Evolutionary conservation across 1,140 invertebrate genomes (phyloP).

Genomic region (Sipha flava): DNA sequence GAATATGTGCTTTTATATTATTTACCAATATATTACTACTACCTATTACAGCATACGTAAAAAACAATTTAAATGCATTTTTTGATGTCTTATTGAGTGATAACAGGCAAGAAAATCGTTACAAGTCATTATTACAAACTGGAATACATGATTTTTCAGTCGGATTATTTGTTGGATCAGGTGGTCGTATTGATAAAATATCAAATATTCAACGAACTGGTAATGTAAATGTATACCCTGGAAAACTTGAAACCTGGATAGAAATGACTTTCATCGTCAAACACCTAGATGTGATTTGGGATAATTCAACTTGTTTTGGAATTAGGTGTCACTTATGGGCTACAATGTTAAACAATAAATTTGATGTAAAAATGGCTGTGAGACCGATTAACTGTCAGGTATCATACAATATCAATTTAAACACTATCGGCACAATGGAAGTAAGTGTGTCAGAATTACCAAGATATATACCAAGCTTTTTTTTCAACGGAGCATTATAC

Average conservation of each 20-base stretch:
- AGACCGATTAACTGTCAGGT: constrained; percentile 2
- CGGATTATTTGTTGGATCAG: constrained; percentile 9
- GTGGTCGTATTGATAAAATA: constrained; percentile 7
- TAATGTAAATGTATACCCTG: background rate
- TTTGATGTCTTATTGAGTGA: background rate
- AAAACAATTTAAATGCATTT: background rate
- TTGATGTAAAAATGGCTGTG: constrained; percentile 21
- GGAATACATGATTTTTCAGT: constrained; percentile 19
- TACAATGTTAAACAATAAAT: background rate
- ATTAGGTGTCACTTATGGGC: constrained; percentile 9
- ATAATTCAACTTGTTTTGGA: constrained; percentile 13
- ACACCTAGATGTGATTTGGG: constrained; percentile 1
- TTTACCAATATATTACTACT: background rate
- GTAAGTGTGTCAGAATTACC: constrained; percentile 3
- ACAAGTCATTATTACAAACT: background rate
- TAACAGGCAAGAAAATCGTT: background rate
- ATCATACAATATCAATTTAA: constrained; percentile 20
- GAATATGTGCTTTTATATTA: background rate
- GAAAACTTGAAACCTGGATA: background rate
- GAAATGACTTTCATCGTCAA: background rate
- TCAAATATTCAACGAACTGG: constrained; percentile 9
- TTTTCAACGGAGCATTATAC: constrained; percentile 17
- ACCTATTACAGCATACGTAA: background rate
- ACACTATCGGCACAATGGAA: background rate
- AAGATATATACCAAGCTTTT: background rate